Base-by-base conservation (phyloP, 2,888 invertebrate genomes). In the Coleophora flavipennella region DNA sequence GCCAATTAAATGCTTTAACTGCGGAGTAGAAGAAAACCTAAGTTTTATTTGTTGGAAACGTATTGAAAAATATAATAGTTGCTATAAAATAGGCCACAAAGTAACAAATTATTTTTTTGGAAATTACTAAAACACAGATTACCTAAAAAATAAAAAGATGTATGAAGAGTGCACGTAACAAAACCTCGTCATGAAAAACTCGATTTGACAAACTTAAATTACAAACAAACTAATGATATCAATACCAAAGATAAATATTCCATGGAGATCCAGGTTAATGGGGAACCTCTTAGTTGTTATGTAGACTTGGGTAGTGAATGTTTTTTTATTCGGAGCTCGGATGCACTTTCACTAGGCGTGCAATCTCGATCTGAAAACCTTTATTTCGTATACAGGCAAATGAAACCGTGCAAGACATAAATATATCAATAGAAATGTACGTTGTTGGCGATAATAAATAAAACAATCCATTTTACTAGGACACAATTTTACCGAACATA, bases 1-100 rank as follows among this genome's bases (percentile, higher is more conserved):
- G 8, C 32, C 32, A 26, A 38, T 32, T 3, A 38, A 33, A 41
- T 37, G 41, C 26, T 39, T 36, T 39, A 44, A 44, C 27, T 44
- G 44, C 28, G 35, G 35, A 2, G 29, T 27, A 25, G 39, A 39
- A 13, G 44, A 41, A 3, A 41, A 44, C 25, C 36, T 38, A 8
- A 37, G 36, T 31, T 44, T 39, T 33, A 14, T 14, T 8, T 43
- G 40, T 14, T 11, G 27, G 1, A 40, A 40, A 37, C 40, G 40
- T 9, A 1, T 25, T 13, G 11, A 13, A 27, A 39, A 39, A 25
- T 39, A 35, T 26, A 35, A 12, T 31, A 8, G 11, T n/a, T 39
- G 35, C n/a, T 7, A 35, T 13, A 29, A 25, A 13, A 25, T 13
- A 13, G 39, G 39, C 31, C 39, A 39, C 25, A 13, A 11, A 12